Evolutionary conservation across 92 coral and sea anemone genomes (phyloP), one percentile per base, ranked within the genome.

Genomic region (Porites evermanni): DNA sequence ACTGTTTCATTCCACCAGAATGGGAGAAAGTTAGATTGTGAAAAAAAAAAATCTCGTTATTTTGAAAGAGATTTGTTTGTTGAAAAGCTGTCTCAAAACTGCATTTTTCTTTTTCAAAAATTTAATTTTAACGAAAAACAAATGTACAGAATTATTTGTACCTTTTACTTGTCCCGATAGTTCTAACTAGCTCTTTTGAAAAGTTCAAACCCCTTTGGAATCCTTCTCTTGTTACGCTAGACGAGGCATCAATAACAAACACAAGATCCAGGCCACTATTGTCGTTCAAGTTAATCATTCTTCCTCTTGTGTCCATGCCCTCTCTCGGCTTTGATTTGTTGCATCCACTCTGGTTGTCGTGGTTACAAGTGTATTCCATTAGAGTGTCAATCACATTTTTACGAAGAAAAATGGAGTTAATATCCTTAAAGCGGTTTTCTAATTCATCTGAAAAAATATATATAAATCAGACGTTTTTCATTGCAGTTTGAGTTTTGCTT

Each of bases 191-290:
- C 9, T 53, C 84, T 29, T 58, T 67, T 0, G 93, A 91, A 26
- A 95, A 93, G 1, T 88, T 67, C 64, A 79, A 52, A 18, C 89
- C 96, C 8, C 47, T 53, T 26, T 60, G 20, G 19, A 87, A 87
- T 18, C 84, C 98, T 18, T 44, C 74, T 6, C 24, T 29, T 21
- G 29, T 78, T 1, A 95, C 88, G 71, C 98, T 95, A 68, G 93
- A 87, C 2, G 98, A 95, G 23, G 95, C 91, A 90, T 95, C 98
- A 67, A 95, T 82, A 8, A 95, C 92, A 81, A 95, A 91, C 50
- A 95, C 91, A 2, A 95, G 90, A 64, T 95, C 98, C 53, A 95
- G 81, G 24, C 98, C 98, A 20, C 87, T 84, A 11, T 56, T 61
- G 13, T 75, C 80, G 69, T 75, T 53, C 58, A 79, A 32, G 32